A percentile compares a stretch with the other conserved stretches of the same genome.
phyloP scores from a whole-genome alignment of 2,888 invertebrate species.

The Heliconius charithonia region DNA sequence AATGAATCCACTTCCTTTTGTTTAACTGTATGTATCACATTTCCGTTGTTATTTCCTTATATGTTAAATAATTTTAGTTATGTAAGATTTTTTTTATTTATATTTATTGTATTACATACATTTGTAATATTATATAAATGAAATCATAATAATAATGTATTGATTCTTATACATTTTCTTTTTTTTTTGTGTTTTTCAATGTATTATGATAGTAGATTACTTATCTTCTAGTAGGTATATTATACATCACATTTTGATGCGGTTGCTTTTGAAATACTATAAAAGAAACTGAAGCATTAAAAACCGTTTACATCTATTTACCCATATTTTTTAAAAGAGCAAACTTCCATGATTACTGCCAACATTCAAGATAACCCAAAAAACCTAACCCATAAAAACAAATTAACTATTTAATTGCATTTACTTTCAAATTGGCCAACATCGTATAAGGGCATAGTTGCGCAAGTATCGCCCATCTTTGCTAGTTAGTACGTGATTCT shows the following conservation, averaged over 20 bases:
- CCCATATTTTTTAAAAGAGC: not conserved
- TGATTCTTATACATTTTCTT: not conserved
- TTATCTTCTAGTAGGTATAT: no score
- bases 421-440: constrained; percentile 25
- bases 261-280: no score
- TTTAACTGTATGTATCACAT: not conserved
- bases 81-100: not conserved
- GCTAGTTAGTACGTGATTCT: constrained; percentile 41
- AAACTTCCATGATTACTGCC: not conserved
- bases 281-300: no score
- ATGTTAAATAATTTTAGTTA: constrained; percentile 15
- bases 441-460: constrained; percentile 34
- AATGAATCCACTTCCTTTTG: constrained; percentile 16
- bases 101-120: not conserved
- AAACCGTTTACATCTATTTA: no score
- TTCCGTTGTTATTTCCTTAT: constrained; percentile 25
- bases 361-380: not conserved
- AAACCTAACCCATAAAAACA: not conserved
- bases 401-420: constrained; percentile 23
- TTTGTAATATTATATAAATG: not conserved
- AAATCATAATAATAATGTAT: not conserved
- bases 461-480: constrained; percentile 34
- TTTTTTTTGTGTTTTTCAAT: not conserved
- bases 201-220: no score
- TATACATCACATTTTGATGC: no score